phyloP scores from a whole-genome alignment of 2,888 invertebrate species.

The Amphipyra tragopoginis region DNA sequence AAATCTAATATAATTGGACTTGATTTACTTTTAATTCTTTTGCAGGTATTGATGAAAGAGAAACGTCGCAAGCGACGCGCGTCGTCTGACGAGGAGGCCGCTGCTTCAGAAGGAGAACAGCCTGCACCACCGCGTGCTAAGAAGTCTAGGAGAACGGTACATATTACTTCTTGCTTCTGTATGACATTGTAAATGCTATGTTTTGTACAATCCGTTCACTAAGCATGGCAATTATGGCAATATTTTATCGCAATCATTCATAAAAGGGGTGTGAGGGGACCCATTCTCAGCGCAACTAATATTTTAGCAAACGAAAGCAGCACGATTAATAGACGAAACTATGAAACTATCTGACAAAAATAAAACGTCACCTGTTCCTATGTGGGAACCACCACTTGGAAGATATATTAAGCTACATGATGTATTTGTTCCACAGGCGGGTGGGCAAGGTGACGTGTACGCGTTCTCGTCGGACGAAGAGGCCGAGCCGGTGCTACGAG shows the following conservation, averaged over 20 bases:
- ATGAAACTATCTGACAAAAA: too few species aligned
- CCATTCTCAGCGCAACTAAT: too few species aligned
- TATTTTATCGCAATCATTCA: too few species aligned
- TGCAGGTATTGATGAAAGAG: conserved; percentile 92
- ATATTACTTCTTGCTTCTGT: conserved; percentile 10
- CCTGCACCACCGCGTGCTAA: conserved; percentile 75
- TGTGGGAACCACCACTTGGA: too few species aligned
- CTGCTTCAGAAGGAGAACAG: conserved; percentile 69
- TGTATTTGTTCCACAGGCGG: conserved; percentile 21
- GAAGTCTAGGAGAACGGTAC: conserved; percentile 81
- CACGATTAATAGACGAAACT: too few species aligned
- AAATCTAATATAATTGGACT: too few species aligned
- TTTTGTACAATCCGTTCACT: too few species aligned
- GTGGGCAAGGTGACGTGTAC: conserved; percentile 68
- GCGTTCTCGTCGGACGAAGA: conserved; percentile 85
- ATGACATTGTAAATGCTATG: too few species aligned
- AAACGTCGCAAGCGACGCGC: conserved; percentile 92
- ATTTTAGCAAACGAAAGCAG: too few species aligned
- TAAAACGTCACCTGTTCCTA: too few species aligned
- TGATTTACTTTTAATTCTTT: not conserved
- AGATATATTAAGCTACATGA: not conserved
- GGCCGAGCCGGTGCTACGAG: conserved; percentile 77
- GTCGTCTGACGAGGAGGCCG: conserved; percentile 88
- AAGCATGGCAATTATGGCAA: too few species aligned
- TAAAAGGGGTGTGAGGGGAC: too few species aligned